These are phyloP conservation scores for Crypturellus tataupa DNA, from an alignment of 2,797 vertebrate genomes.

Conservation along the genomic window DNA sequence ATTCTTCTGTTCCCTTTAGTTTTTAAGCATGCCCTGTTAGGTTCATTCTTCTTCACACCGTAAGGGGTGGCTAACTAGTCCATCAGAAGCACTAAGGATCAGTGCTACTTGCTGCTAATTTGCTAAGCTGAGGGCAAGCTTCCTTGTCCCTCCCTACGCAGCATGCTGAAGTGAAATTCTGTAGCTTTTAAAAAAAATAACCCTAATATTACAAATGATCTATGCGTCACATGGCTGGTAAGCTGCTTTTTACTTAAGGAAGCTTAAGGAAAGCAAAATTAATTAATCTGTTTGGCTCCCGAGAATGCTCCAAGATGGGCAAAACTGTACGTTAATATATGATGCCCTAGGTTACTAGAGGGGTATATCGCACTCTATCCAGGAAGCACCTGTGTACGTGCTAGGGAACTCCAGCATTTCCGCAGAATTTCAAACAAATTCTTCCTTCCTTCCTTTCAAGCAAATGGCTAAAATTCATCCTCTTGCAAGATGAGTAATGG, in stretches of 20 bases:
- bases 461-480: neutral
- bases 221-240: fast-evolving
- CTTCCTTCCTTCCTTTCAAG: slow-evolving; percentile 60
- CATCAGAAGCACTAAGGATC: slow-evolving; percentile 9
- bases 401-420: slow-evolving; percentile 37
- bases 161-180: neutral
- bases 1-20: neutral
- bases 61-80: neutral
- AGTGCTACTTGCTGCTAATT: neutral
- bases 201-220: neutral
- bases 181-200: neutral
- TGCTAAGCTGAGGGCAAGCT: neutral
- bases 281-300: neutral
- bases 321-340: neutral
- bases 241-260: neutral
- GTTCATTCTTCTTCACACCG: neutral
- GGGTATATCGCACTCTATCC: neutral
- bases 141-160: neutral
- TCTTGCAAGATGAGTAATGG: neutral
- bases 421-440: neutral
- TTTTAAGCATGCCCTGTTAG: neutral
- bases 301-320: neutral
- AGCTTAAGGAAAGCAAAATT: neutral
- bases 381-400: slow-evolving; percentile 46
- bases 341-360: neutral